Percentiles rank a stretch among this genome's conserved stretches.
Conservation (phyloP, 1,140 invertebrate genomes). For the Periplaneta americana region DNA sequence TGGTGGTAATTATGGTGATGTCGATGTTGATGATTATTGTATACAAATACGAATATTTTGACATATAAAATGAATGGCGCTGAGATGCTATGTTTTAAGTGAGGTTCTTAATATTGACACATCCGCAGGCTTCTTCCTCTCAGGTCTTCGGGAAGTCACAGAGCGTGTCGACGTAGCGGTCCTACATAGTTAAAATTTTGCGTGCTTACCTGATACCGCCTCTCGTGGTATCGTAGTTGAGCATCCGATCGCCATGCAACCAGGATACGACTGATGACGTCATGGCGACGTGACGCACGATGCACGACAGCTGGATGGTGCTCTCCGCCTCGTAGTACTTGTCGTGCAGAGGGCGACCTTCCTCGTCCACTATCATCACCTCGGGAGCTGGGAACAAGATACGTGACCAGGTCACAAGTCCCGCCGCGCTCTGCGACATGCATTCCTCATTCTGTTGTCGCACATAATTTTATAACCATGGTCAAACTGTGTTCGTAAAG, state of each 20-base stretch:
- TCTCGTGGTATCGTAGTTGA: slow-evolving; percentile 67
- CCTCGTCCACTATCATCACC: slow-evolving; percentile 67
- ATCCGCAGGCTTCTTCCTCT: no score
- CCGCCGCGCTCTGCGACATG: not conserved
- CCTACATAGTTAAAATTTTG: no score
- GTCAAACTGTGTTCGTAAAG: no score
- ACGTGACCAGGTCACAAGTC: not conserved
- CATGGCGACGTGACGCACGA: slow-evolving; percentile 64
- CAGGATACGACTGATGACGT: slow-evolving; percentile 61
- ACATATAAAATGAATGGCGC: no score
- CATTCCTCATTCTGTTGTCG: not conserved
- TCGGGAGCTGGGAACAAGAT: slow-evolving; percentile 53
- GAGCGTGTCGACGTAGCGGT: no score
- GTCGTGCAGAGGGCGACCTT: slow-evolving; percentile 58
- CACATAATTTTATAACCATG: no score
- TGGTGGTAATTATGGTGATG: no score
- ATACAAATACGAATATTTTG: no score
- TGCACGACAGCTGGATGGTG: slow-evolving; percentile 64
- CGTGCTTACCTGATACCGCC: slow-evolving; percentile 63
- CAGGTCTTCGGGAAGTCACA: no score
- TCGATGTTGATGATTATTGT: no score
- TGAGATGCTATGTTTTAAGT: no score
- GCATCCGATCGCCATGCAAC: slow-evolving; percentile 61
- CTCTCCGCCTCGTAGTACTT: slow-evolving; percentile 73
- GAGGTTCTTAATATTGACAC: no score